Evolutionary conservation across 2,797 vertebrate genomes (phyloP).

Genomic region (Hoplostethus mediterraneus): DNA sequence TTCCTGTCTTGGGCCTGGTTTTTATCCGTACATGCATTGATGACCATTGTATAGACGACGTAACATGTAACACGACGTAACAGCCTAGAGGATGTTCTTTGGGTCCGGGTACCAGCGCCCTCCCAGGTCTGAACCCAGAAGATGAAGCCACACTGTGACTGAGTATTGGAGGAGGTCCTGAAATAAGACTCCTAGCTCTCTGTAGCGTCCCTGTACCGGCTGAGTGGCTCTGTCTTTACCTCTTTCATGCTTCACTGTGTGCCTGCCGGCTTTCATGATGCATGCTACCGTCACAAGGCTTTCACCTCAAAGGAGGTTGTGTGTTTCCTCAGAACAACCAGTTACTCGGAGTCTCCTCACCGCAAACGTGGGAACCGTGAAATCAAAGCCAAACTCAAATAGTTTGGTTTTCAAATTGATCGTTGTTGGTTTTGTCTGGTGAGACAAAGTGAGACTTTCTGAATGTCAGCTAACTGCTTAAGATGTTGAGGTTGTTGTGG

Average conservation of each 20-base stretch:
- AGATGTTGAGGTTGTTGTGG: too few species aligned
- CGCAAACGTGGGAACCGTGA: not conserved
- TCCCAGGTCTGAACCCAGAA: not conserved
- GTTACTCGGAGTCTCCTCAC: not conserved
- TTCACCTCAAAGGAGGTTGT: conserved; percentile 34
- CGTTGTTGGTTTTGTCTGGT: not conserved
- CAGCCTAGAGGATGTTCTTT: not conserved
- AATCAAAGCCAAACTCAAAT: not conserved
- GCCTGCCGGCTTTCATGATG: conserved; percentile 56
- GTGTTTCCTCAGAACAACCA: conserved; percentile 35
- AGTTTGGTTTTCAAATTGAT: not conserved
- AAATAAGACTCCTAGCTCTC: conserved; percentile 2
- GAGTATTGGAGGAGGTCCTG: not conserved
- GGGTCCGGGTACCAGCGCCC: not conserved
- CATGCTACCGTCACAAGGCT: conserved; percentile 35
- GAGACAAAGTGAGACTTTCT: not conserved
- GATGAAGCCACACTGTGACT: not conserved
- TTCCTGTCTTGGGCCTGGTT: not conserved
- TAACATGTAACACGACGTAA: conserved; percentile 18
- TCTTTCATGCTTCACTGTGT: conserved; percentile 63
- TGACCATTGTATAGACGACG: conserved; percentile 10
- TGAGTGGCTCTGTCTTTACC: conserved; percentile 36
- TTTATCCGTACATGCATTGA: not conserved
- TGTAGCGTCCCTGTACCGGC: not conserved
- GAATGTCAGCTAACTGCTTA: not conserved